These are phyloP conservation scores for Eurois occulta DNA, from an alignment of 2,888 invertebrate species.

Conservation along the genomic window DNA sequence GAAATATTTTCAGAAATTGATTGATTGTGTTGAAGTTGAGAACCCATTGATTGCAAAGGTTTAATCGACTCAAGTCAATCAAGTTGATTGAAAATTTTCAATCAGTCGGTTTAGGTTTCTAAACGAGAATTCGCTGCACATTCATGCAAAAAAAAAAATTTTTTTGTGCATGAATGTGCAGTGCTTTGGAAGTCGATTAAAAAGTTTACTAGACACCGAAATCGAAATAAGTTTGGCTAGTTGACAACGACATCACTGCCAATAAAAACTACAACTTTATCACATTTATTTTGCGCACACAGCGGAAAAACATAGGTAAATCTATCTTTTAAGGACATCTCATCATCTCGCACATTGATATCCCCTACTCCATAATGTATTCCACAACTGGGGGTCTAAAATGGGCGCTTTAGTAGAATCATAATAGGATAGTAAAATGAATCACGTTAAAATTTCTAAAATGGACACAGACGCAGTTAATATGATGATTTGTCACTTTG, in stretches of 20 bases:
- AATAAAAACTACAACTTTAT: neutral
- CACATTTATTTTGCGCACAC: neutral
- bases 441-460: too few relatives aligned
- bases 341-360: neutral
- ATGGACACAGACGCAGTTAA: too few relatives aligned
- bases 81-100: constrained; percentile 16
- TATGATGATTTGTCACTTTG: too few relatives aligned
- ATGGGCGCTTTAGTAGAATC: too few relatives aligned
- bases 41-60: constrained; percentile 15
- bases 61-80: constrained; percentile 25
- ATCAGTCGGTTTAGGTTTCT: neutral
- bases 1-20: neutral
- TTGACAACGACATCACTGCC: neutral
- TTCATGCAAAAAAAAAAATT: constrained; percentile 10
- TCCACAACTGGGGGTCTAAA: too few relatives aligned
- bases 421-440: too few relatives aligned
- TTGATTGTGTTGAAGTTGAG: neutral
- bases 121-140: constrained; percentile 2
- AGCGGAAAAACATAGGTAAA: neutral
- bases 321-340: neutral
- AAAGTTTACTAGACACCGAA: neutral
- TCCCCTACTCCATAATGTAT: neutral
- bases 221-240: neutral
- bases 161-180: too few relatives aligned
- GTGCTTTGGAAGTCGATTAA: neutral